These are phyloP conservation scores for Lasioglossum figueresi DNA, from an alignment of 2,888 invertebrate genomes.

Conservation along the genomic window DNA sequence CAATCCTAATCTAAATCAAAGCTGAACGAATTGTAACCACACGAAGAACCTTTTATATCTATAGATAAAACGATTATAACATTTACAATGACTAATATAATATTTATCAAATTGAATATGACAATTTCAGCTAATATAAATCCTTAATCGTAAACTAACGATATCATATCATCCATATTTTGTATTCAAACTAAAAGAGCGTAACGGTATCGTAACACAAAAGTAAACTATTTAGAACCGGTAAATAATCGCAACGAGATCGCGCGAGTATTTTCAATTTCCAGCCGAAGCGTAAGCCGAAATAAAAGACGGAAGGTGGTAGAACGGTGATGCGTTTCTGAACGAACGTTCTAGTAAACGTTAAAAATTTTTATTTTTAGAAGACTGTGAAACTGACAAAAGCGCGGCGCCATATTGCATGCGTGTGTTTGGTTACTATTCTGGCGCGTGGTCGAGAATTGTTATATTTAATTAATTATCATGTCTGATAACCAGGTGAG, in stretches of 20 bases:
- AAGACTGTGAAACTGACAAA: conserved; percentile 78
- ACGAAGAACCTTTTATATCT: too few species aligned
- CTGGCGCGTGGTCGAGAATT: conserved; percentile 82
- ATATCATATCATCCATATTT: background rate
- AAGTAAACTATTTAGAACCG: background rate
- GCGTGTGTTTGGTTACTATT: conserved; percentile 83
- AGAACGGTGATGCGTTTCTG: conserved; percentile 55
- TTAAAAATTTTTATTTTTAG: conserved; percentile 64
- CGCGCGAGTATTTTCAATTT: background rate
- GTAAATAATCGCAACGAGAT: background rate
- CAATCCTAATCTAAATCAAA: too few species aligned
- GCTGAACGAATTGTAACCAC: too few species aligned
- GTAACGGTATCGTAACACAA: background rate
- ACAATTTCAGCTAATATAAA: too few species aligned
- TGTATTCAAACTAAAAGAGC: background rate
- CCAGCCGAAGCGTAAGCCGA: background rate
- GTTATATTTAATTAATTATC: conserved; percentile 76
- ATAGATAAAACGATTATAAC: background rate
- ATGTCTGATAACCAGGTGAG: conserved; percentile 83
- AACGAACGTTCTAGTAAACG: conserved; percentile 53
- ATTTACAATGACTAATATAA: background rate
- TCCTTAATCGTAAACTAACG: background rate
- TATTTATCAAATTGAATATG: too few species aligned
- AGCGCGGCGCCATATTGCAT: conserved; percentile 83
- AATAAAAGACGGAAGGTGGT: background rate